A percentile compares a stretch with the other conserved stretches of the same genome.
Evolutionary conservation across 1,140 invertebrate genomes (phyloP).

Genomic region (Galleria mellonella): DNA sequence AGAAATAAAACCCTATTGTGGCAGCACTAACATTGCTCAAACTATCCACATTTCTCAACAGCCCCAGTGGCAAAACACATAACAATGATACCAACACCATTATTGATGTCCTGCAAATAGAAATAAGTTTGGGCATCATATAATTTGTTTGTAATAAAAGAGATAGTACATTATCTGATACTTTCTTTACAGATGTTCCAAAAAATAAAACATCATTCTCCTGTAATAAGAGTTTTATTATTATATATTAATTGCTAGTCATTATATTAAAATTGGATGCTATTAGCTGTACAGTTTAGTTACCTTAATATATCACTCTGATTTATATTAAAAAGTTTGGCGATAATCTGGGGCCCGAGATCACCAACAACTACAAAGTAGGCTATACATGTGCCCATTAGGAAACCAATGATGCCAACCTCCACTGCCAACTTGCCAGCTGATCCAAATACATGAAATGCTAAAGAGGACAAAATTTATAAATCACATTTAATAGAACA

Average conservation of each 20-base stretch:
- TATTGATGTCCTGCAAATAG: constrained; percentile 73
- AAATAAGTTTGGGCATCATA: neutral
- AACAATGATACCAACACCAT: constrained; percentile 84
- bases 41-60: constrained; percentile 94
- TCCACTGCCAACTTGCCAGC: constrained; percentile 95
- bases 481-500: neutral
- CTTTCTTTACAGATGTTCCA: too few species aligned
- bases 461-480: constrained; percentile 51
- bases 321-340: constrained; percentile 85
- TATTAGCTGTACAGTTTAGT: constrained; percentile 19
- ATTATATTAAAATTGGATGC: too few species aligned
- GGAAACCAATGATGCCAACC: constrained; percentile 93
- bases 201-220: too few species aligned
- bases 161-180: too few species aligned
- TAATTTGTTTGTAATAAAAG: too few species aligned
- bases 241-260: too few species aligned
- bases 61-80: constrained; percentile 91
- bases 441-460: constrained; percentile 92
- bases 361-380: constrained; percentile 99
- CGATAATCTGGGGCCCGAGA: constrained; percentile 92
- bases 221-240: too few species aligned
- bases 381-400: constrained; percentile 95
- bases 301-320: constrained; percentile 82
- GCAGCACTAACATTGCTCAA: constrained; percentile 90
- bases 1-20: constrained; percentile 93